phyloP scores from a whole-genome alignment of 2,113 vertebrate species.

The Lampris incognitus region DNA sequence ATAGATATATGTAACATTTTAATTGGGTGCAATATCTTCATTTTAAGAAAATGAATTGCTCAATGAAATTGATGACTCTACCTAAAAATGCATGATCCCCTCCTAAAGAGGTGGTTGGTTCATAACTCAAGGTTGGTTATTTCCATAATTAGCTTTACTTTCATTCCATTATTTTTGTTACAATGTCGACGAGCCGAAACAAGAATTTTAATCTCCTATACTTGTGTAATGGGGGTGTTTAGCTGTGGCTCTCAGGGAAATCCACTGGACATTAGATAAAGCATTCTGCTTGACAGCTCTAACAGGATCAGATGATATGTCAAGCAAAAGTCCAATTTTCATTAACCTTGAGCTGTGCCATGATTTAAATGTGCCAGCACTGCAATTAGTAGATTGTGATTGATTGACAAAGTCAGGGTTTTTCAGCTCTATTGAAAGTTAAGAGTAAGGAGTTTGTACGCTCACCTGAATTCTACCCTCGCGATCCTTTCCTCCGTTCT shows the following conservation, averaged over 20 bases:
- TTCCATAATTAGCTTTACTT: constrained; percentile 16
- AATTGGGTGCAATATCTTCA: neutral
- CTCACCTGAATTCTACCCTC: neutral
- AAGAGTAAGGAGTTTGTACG: constrained; percentile 21
- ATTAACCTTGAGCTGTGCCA: constrained; percentile 77
- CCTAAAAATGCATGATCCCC: too few relatives aligned
- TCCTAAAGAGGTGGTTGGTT: too few relatives aligned
- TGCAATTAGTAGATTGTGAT: constrained; percentile 81
- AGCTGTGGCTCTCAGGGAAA: constrained; percentile 56
- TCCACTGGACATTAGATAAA: constrained; percentile 59
- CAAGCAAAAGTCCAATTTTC: constrained; percentile 79
- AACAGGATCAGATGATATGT: constrained; percentile 77
- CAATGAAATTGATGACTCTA: constrained; percentile 2
- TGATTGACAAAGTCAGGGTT: constrained; percentile 71
- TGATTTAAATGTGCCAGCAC: constrained; percentile 73
- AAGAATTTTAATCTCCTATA: too few relatives aligned
- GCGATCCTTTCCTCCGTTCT: neutral
- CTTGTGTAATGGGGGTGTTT: neutral
- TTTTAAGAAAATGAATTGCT: neutral
- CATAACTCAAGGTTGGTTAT: neutral
- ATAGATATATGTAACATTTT: neutral
- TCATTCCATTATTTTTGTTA: neutral
- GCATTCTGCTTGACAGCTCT: constrained; percentile 53
- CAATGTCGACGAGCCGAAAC: too few relatives aligned
- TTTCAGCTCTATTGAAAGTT: constrained; percentile 28